These are phyloP conservation scores for Clunio marinus DNA, from an alignment of 2,888 invertebrate genomes.

Conservation along the genomic window DNA sequence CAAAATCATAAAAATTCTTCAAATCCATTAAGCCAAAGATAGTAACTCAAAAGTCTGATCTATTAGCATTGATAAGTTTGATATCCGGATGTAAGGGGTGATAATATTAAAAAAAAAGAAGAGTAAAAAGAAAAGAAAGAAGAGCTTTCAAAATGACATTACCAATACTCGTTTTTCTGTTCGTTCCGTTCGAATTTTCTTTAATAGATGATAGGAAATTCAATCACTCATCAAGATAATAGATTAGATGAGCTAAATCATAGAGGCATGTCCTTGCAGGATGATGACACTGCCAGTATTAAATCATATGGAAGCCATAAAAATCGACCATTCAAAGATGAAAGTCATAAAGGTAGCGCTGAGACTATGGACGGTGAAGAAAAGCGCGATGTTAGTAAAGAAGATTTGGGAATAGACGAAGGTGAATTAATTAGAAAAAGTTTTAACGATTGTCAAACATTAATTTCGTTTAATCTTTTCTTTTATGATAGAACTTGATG, in stretches of 20 bases:
- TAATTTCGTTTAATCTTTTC: too few relatives aligned
- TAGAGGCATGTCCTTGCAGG: constrained; percentile 65
- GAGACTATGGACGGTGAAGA: constrained; percentile 83
- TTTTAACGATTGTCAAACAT: too few relatives aligned
- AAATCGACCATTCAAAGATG: constrained; percentile 81
- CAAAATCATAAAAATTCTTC: background rate
- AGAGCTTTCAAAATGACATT: background rate
- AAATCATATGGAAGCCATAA: constrained; percentile 91
- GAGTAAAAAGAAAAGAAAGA: background rate
- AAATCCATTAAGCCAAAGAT: background rate
- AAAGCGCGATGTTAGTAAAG: constrained; percentile 85
- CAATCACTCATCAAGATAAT: constrained; percentile 75
- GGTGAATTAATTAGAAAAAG: too few relatives aligned
- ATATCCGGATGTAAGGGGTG: background rate
- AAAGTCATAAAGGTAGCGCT: constrained; percentile 85
- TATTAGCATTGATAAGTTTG: constrained; percentile 15
- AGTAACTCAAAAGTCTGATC: constrained; percentile 18
- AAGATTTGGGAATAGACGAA: constrained; percentile 80
- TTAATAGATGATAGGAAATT: constrained; percentile 61
- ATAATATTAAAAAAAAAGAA: background rate
- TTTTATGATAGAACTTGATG: constrained; percentile 47
- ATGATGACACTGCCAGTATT: constrained; percentile 78
- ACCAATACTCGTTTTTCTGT: background rate
- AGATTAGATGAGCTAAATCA: constrained; percentile 71
- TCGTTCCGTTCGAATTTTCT: constrained; percentile 27